These are phyloP conservation scores for Portevinia maculata DNA, from an alignment of 2,888 invertebrate species.

Conservation along the genomic window DNA sequence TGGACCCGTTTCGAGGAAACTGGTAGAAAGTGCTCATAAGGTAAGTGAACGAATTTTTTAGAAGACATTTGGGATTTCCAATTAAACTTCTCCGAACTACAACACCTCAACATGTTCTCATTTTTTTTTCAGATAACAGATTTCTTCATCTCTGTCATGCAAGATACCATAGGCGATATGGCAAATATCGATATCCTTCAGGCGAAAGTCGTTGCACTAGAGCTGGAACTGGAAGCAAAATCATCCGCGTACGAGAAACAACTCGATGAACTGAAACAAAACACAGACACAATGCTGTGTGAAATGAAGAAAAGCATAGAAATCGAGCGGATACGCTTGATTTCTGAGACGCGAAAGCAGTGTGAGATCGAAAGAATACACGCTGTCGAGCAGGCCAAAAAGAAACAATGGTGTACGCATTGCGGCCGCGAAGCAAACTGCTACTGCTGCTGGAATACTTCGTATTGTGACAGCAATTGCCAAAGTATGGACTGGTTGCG, in stretches of 20 bases:
- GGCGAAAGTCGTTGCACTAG: constrained; percentile 85
- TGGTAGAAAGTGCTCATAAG: constrained; percentile 86
- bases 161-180: constrained; percentile 87
- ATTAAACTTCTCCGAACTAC: too few species aligned
- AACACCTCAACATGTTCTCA: neutral
- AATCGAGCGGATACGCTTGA: constrained; percentile 87
- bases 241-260: constrained; percentile 90
- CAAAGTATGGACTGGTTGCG: constrained; percentile 93
- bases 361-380: constrained; percentile 88
- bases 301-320: constrained; percentile 89
- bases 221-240: constrained; percentile 88
- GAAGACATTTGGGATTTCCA: too few species aligned
- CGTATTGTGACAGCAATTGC: constrained; percentile 95
- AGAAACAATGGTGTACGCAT: constrained; percentile 95
- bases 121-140: constrained; percentile 85
- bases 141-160: constrained; percentile 88
- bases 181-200: constrained; percentile 83
- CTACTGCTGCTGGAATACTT: constrained; percentile 98
- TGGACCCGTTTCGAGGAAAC: constrained; percentile 85
- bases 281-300: constrained; percentile 85
- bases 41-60: constrained; percentile 82
- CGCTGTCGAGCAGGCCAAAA: constrained; percentile 89
- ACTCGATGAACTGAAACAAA: constrained; percentile 88
- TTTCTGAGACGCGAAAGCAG: constrained; percentile 87
- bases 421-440: constrained; percentile 95